A percentile compares a stretch with the other conserved stretches of the same genome.
Conservation (phyloP, 2,797 vertebrate species). For the Okamejei kenojei region DNA sequence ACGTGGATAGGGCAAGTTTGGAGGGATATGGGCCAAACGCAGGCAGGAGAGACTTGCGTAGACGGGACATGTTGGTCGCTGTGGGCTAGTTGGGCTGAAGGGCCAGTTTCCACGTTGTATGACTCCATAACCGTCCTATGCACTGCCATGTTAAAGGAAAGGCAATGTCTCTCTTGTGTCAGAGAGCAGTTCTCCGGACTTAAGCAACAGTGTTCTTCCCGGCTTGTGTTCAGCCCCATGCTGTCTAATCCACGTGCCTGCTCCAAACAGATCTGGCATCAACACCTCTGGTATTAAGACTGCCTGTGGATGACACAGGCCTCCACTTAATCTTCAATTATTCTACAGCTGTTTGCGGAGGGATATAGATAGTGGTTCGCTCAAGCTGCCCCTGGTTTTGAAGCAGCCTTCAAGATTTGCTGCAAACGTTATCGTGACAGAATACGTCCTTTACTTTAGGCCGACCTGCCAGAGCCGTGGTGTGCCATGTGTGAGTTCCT, state of each 20-base stretch:
- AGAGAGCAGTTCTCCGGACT: not conserved
- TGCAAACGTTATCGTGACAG: not conserved
- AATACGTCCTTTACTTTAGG: not conserved
- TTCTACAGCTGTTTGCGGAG: not conserved
- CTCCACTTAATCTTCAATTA: not conserved
- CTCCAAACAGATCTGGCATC: not conserved
- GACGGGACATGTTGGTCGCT: no score
- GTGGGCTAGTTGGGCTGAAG: no score
- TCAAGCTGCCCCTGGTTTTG: not conserved
- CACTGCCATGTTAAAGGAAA: no score
- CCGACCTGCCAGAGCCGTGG: rapidly evolving
- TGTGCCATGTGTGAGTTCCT: not conserved
- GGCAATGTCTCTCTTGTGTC: not conserved
- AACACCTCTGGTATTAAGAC: not conserved
- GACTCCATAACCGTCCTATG: no score
- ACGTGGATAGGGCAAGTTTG: no score
- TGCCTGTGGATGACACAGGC: not conserved
- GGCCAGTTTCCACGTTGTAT: no score
- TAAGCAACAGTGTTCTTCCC: not conserved
- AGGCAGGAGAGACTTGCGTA: no score
- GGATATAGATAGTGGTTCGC: not conserved
- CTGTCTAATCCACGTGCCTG: not conserved
- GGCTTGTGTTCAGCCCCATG: not conserved
- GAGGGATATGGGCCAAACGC: no score
- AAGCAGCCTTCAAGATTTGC: not conserved